phyloP scores from a whole-genome alignment of 2,113 vertebrate genomes.

The Phoxinus phoxinus region DNA sequence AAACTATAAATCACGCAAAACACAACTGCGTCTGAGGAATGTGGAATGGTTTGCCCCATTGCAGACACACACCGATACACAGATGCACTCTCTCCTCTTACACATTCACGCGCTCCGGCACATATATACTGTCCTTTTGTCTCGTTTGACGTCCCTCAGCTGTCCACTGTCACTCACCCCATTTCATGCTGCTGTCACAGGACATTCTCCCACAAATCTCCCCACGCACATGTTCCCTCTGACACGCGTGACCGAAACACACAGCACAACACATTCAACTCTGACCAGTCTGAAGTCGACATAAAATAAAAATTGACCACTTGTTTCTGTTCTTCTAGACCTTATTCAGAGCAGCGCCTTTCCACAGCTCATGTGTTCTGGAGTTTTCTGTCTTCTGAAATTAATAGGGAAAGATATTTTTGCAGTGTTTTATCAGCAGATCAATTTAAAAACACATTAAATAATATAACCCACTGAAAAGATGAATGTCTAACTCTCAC shows the following conservation, averaged over 20 bases:
- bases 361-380: no score
- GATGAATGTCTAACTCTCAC: no score
- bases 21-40: slow-evolving; percentile 39
- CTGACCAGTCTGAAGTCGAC: neutral
- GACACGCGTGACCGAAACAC: slow-evolving; percentile 20
- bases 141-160: slow-evolving; percentile 16
- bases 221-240: neutral
- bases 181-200: slow-evolving; percentile 39
- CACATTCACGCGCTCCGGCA: slow-evolving; percentile 1
- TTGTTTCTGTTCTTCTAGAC: neutral
- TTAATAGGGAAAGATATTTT: no score
- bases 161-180: slow-evolving; percentile 12
- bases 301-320: neutral
- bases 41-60: slow-evolving; percentile 8
- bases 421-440: no score
- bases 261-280: neutral
- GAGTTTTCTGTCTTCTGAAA: no score
- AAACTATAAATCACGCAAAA: slow-evolving; percentile 24
- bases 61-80: slow-evolving; percentile 17
- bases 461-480: no score
- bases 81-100: slow-evolving; percentile 25
- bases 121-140: slow-evolving; percentile 29
- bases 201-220: slow-evolving; percentile 39
- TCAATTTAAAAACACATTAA: no score
- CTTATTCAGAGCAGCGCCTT: no score